These are phyloP conservation scores for Oncorhynchus gorbuscha DNA, from an alignment of 2,113 vertebrate genomes.

Conservation along the genomic window DNA sequence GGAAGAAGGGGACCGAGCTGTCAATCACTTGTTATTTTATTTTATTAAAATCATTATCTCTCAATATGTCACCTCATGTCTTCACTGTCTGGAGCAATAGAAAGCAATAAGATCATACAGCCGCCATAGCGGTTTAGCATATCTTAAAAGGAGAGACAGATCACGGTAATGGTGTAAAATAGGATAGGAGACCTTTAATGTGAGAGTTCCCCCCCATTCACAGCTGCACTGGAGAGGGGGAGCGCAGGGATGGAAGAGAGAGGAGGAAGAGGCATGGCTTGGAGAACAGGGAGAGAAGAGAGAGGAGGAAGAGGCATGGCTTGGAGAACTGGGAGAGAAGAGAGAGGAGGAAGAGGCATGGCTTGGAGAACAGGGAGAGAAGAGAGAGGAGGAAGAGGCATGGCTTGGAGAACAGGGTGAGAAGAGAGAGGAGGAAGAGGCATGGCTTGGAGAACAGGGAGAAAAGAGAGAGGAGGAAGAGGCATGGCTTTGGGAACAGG, in stretches of 20 bases:
- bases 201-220: neutral
- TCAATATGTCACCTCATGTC: neutral
- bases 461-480: neutral
- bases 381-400: neutral
- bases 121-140: neutral
- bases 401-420: too few relatives aligned
- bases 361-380: neutral
- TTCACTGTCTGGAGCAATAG: neutral
- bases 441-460: too few relatives aligned
- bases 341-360: neutral
- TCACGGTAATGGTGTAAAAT: neutral
- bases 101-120: neutral
- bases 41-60: neutral
- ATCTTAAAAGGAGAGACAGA: neutral
- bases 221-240: neutral
- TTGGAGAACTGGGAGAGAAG: too few relatives aligned
- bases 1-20: neutral
- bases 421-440: neutral
- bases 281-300: neutral
- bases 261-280: neutral
- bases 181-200: slow-evolving; percentile 1
- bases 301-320: neutral
- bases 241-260: neutral
- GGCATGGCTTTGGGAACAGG: neutral
- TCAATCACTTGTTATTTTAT: neutral